phyloP scores from a whole-genome alignment of 2,113 vertebrate species.

The Charadrius vociferus region DNA sequence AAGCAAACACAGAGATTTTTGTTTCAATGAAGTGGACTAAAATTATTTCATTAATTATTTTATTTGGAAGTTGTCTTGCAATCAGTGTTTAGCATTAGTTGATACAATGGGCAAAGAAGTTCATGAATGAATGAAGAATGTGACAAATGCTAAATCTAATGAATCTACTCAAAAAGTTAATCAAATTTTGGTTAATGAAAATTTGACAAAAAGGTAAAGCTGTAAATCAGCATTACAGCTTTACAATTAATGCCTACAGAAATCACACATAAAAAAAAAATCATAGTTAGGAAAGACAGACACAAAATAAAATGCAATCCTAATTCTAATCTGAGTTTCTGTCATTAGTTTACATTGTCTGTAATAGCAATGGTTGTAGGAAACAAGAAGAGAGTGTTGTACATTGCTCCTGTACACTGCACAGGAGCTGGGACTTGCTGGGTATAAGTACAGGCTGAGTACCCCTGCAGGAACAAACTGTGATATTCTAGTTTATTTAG shows the following conservation, averaged over 20 bases:
- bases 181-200: background rate
- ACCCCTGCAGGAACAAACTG: background rate
- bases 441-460: accelerated
- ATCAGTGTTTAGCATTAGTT: background rate
- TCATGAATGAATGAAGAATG: background rate
- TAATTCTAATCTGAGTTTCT: background rate
- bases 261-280: background rate
- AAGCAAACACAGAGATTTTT: background rate
- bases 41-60: background rate
- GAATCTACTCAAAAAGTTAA: background rate
- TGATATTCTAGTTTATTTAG: background rate
- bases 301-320: background rate
- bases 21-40: background rate
- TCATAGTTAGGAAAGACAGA: background rate
- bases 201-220: background rate
- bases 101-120: background rate
- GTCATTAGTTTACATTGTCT: background rate
- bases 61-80: background rate
- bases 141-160: background rate
- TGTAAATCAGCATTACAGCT: background rate
- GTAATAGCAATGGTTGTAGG: background rate
- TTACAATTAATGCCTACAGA: background rate
- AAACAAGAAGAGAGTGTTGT: background rate
- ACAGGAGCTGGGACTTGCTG: background rate
- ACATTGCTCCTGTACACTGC: background rate